Base-by-base conservation (phyloP, 2,888 invertebrate species). In the Eurois occulta region DNA sequence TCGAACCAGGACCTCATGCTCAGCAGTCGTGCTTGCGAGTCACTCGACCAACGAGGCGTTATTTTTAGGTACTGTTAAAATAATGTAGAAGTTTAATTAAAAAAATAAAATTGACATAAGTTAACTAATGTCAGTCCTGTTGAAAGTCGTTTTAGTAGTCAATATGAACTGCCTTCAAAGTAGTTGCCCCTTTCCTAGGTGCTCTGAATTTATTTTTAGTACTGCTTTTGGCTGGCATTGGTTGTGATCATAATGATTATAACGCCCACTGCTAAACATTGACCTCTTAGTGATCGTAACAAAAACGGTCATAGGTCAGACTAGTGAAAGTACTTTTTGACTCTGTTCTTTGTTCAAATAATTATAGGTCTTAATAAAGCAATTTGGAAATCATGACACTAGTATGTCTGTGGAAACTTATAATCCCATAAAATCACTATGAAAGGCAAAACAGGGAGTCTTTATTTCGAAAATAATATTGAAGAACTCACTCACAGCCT, bases 181-280 rank as follows among this genome's bases (percentile, higher is more conserved):
- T 11, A 2, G 3, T 52, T 16, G 11, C n/a, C 4, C 55, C 55
- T 55, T 13, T 5, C 13, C 55, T 55, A 2, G 55, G 28, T 28
- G 58, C 28, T 58, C 52, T 32, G 43, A 21, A 52, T 18, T 2
- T 10, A 38, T 35, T 55, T 55, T 28, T 65, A 13, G 16, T 32
- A 32, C 21, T 24, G 2, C 2, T 43, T 43, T 62, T 62, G 11
- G 38, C 18, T 28, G 24, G 32, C 7, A 48, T 58, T 64, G 38
- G 46, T 55, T 80, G n/a, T 72, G 38, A 72, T 72, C 48, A 48
- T 48, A 60, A 66, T 28, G 3, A 80, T 60, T 66, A 43, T 60
- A 43, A 80, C 81, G 74, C 74, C 66, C 60, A 74, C 81, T 79
- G 43, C 24, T 35, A 66, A 80, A 35, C 24, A 74, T 80, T 66